Conservation (phyloP, 2,113 vertebrate genomes). For the Monopterus albus region DNA sequence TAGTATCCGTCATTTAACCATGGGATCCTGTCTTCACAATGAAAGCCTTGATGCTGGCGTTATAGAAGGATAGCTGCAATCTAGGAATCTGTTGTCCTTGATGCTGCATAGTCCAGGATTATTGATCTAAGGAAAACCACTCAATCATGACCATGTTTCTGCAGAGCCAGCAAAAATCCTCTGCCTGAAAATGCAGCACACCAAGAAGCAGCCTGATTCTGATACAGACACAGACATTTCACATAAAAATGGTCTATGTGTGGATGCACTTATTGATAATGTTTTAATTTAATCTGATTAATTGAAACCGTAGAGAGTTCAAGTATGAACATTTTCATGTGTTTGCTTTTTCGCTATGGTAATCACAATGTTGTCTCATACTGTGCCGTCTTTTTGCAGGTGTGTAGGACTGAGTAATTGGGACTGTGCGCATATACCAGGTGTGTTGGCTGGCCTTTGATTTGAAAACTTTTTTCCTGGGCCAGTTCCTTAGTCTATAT, state of each 20-base stretch:
- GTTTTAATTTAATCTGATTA: no score
- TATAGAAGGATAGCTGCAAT: constrained; percentile 49
- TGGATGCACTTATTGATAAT: neutral
- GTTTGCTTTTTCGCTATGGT: no score
- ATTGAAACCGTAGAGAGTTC: no score
- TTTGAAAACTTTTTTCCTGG: no score
- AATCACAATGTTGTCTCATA: no score
- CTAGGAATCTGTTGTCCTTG: constrained; percentile 68
- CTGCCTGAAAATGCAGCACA: constrained; percentile 33
- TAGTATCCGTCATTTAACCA: constrained; percentile 46
- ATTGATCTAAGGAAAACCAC: constrained; percentile 70
- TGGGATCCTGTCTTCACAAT: constrained; percentile 29
- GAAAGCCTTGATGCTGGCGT: constrained; percentile 37
- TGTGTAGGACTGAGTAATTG: no score
- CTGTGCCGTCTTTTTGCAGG: no score
- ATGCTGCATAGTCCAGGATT: constrained; percentile 60
- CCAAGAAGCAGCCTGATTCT: constrained; percentile 2
- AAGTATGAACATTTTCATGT: no score
- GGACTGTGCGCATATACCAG: no score
- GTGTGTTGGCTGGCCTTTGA: no score
- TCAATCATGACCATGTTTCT: constrained; percentile 71
- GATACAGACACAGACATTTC: constrained; percentile 6
- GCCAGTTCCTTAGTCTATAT: no score
- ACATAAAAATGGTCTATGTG: neutral
- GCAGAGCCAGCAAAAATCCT: constrained; percentile 65